Conservation (phyloP, 1,140 invertebrate species). For the Ceratina calcarata region DNA sequence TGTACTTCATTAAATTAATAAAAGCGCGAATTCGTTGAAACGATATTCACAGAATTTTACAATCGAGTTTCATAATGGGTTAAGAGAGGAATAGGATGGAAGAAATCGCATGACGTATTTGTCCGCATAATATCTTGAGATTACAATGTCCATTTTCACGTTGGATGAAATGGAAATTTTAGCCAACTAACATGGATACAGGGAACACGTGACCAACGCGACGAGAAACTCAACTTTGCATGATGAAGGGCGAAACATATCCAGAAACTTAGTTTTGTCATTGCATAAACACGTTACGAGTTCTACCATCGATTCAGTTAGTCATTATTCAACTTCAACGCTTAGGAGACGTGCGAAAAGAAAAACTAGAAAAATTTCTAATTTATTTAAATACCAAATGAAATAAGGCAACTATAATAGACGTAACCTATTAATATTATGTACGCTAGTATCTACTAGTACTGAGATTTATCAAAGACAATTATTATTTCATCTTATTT, state of each 20-base stretch:
- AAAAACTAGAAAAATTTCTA: too few relatives aligned
- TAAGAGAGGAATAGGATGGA: background rate
- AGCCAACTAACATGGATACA: constrained; percentile 16
- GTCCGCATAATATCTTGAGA: constrained; percentile 49
- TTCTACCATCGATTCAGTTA: background rate
- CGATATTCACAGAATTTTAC: background rate
- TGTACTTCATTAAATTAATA: background rate
- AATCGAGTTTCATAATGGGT: background rate
- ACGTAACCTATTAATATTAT: too few relatives aligned
- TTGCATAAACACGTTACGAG: background rate
- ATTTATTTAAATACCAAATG: too few relatives aligned
- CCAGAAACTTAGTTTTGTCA: background rate
- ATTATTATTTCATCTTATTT: too few relatives aligned
- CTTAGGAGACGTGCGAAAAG: too few relatives aligned
- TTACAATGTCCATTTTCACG: constrained; percentile 44
- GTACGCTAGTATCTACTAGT: too few relatives aligned
- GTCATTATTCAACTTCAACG: background rate
- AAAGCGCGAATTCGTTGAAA: background rate
- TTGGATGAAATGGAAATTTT: constrained; percentile 58
- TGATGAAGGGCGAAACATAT: background rate
- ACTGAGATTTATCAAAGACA: too few relatives aligned
- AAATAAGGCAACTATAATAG: too few relatives aligned
- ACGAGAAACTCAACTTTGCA: background rate
- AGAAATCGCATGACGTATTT: constrained; percentile 47
- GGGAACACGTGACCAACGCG: constrained; percentile 27